Percentiles rank a stretch among this genome's conserved stretches.
Evolutionary conservation across 2,888 invertebrate species (phyloP).

Genomic region (Leucophenga montana): DNA sequence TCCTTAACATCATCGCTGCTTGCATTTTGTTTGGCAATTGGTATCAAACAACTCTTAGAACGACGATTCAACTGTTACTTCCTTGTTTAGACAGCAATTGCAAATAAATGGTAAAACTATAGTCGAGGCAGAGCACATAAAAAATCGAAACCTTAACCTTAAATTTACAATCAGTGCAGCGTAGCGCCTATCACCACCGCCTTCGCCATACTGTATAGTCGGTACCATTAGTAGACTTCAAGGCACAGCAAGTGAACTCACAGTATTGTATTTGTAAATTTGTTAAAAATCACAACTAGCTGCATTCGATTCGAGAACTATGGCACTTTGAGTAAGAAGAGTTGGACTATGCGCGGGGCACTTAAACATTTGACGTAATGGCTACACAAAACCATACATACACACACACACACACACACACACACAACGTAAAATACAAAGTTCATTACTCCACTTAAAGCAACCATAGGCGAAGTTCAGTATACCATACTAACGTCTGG

Average conservation of each 20-base stretch:
- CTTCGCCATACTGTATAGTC: conserved; percentile 12
- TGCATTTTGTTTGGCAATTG: conserved; percentile 36
- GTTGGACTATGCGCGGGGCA: too few relatives aligned
- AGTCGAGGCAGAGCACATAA: conserved; percentile 28
- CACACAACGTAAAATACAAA: conserved; percentile 47
- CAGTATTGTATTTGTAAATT: conserved; percentile 44
- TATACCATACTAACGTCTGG: background rate
- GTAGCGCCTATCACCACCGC: conserved; percentile 1
- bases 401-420: conserved; percentile 22
- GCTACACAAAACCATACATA: conserved; percentile 36
- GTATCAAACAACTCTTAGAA: conserved; percentile 35
- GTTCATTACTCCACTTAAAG: conserved; percentile 65
- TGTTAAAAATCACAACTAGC: conserved; percentile 43
- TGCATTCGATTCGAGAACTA: background rate
- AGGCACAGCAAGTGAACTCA: conserved; percentile 32
- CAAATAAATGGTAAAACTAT: conserved; percentile 29
- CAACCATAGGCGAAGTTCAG: conserved; percentile 47
- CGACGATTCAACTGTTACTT: conserved; percentile 10
- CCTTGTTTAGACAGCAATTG: conserved; percentile 19
- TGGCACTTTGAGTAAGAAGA: too few relatives aligned
- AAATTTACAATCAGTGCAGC: conserved; percentile 52
- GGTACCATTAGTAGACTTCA: too few relatives aligned
- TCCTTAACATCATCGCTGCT: background rate
- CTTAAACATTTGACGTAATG: conserved; percentile 57
- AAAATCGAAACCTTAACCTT: conserved; percentile 65